phyloP scores from a whole-genome alignment of 1,140 invertebrate species.

The Ceratina calcarata region DNA sequence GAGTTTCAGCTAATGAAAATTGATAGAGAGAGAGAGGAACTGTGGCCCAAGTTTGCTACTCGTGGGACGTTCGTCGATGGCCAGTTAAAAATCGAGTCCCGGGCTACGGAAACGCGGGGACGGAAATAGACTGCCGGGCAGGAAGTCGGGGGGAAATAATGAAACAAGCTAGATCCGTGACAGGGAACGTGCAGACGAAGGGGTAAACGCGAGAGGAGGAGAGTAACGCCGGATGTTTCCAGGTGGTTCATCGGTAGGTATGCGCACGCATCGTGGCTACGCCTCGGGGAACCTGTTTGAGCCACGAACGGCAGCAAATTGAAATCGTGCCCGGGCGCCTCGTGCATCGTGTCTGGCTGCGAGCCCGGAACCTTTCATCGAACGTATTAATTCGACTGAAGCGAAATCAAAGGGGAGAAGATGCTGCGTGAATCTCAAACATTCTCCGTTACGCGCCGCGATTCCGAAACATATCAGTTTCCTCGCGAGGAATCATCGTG shows the following conservation, averaged over 20 bases:
- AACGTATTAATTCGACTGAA: constrained; percentile 66
- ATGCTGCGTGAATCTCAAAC: not conserved
- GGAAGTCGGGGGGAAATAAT: constrained; percentile 39
- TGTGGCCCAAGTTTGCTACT: too few species aligned
- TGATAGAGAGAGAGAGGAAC: too few species aligned
- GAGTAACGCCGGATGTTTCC: constrained; percentile 18
- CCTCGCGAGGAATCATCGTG: too few species aligned
- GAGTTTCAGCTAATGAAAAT: too few species aligned
- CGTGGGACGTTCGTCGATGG: too few species aligned
- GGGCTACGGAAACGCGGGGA: not conserved
- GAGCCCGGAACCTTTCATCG: constrained; percentile 63
- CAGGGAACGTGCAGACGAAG: not conserved
- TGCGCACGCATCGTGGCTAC: constrained; percentile 41
- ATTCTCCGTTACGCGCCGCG: not conserved
- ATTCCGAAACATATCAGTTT: not conserved
- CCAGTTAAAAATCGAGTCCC: not conserved
- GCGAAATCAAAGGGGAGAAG: constrained; percentile 52
- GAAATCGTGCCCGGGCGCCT: constrained; percentile 55
- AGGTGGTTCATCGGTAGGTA: constrained; percentile 29
- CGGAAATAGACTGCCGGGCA: constrained; percentile 4
- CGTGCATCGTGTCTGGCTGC: constrained; percentile 38
- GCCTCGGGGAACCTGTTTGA: constrained; percentile 69
- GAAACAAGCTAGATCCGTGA: constrained; percentile 24
- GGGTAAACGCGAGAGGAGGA: not conserved
- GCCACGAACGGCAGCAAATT: constrained; percentile 65